Conservation (phyloP, 2,113 vertebrate species). For the Dissostichus mawsoni region DNA sequence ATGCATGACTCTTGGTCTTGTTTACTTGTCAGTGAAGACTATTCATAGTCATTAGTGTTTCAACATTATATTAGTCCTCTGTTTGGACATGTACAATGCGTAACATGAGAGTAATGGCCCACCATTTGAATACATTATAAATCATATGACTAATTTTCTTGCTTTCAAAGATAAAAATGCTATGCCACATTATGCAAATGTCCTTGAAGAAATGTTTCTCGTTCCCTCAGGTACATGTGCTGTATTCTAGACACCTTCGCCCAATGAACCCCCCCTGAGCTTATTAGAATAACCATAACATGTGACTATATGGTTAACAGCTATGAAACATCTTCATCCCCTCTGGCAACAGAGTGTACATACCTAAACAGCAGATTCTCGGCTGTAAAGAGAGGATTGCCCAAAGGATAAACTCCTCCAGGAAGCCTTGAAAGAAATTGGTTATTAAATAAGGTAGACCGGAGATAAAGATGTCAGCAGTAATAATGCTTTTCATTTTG, state of each 20-base stretch:
- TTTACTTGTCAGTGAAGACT: neutral
- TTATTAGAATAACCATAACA: constrained; percentile 58
- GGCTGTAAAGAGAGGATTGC: constrained; percentile 51
- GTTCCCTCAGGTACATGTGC: neutral
- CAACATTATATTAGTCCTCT: neutral
- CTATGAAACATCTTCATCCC: constrained; percentile 42
- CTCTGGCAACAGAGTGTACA: constrained; percentile 59
- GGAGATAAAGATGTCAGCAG: constrained; percentile 78
- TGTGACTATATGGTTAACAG: constrained; percentile 52
- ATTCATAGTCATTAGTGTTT: neutral
- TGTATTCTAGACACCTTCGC: constrained; percentile 44
- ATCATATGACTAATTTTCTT: constrained; percentile 6
- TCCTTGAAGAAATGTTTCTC: constrained; percentile 13
- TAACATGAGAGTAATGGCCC: constrained; percentile 7
- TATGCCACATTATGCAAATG: constrained; percentile 43
- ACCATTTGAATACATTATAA: constrained; percentile 38
- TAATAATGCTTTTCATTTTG: constrained; percentile 79
- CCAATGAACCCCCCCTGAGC: constrained; percentile 33
- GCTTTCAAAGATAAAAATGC: constrained; percentile 40
- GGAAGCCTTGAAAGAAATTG: constrained; percentile 72
- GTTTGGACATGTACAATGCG: neutral
- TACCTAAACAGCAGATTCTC: constrained; percentile 67
- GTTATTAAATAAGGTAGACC: constrained; percentile 76
- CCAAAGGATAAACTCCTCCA: constrained; percentile 68
- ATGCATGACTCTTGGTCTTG: neutral